Conservation (phyloP, 2,113 vertebrate genomes). For the Sturnus vulgaris region DNA sequence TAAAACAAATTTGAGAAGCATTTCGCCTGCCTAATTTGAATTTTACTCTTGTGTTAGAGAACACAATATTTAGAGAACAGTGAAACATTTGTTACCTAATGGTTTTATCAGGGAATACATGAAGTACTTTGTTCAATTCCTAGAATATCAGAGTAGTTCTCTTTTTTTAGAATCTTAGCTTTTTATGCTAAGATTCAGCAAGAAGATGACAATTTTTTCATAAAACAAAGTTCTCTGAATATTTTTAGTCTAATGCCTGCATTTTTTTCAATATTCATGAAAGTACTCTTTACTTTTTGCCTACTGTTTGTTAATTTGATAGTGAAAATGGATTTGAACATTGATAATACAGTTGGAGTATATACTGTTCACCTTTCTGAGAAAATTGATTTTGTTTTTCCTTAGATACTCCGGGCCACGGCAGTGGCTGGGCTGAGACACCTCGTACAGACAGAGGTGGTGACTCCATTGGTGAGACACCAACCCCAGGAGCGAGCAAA, state of each 20-base stretch:
- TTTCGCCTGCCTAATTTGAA: not conserved
- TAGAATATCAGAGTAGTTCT: not conserved
- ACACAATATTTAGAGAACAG: not conserved
- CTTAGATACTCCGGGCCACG: constrained; percentile 93
- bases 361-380: not conserved
- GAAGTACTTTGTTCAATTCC: not conserved
- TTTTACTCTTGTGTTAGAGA: not conserved
- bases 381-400: not conserved
- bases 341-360: not conserved
- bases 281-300: not conserved
- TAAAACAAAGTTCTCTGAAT: not conserved
- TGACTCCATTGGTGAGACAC: constrained; percentile 95
- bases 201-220: not conserved
- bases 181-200: not conserved
- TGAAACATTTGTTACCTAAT: not conserved
- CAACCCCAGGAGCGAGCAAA: constrained; percentile 96
- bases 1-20: not conserved
- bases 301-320: not conserved
- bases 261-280: not conserved
- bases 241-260: not conserved
- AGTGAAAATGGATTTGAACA: not conserved
- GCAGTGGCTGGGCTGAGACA: constrained; percentile 96
- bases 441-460: constrained; percentile 95
- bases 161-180: not conserved
- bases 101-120: not conserved